Evolutionary conservation across 2,797 vertebrate genomes (phyloP).

Genomic region (Gymnopithys bicolor): DNA sequence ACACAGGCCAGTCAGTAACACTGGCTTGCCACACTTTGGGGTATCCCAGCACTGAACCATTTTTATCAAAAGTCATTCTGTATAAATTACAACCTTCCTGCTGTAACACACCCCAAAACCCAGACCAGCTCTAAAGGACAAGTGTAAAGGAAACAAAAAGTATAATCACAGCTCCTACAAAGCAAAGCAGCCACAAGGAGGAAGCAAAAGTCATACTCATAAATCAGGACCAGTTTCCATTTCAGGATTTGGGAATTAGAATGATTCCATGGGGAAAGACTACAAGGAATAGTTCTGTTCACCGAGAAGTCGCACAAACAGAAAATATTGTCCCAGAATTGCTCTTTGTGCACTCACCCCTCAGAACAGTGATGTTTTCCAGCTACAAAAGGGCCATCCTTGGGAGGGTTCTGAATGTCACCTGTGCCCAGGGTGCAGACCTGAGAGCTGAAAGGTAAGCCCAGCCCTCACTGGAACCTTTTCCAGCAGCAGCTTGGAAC

Average conservation of each 20-base stretch:
- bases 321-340: neutral
- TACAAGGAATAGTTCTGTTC: neutral
- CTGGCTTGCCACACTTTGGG: neutral
- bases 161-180: neutral
- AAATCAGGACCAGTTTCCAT: neutral
- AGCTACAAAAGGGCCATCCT: neutral
- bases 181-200: neutral
- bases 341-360: constrained; percentile 1
- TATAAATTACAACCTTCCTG: neutral
- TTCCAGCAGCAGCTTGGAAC: neutral
- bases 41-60: accelerated
- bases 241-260: neutral
- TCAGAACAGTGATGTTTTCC: neutral
- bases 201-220: neutral
- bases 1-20: neutral
- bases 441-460: neutral
- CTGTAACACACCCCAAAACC: neutral
- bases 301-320: neutral
- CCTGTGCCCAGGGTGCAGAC: neutral
- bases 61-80: neutral
- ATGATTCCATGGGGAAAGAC: neutral
- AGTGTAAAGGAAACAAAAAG: neutral
- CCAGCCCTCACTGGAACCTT: neutral
- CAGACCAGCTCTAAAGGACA: neutral
- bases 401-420: neutral